A percentile compares a stretch with the other conserved stretches of the same genome.
These are phyloP conservation scores for Bombus cullumanus DNA, from an alignment of 1,140 invertebrate genomes.

Conservation along the genomic window DNA sequence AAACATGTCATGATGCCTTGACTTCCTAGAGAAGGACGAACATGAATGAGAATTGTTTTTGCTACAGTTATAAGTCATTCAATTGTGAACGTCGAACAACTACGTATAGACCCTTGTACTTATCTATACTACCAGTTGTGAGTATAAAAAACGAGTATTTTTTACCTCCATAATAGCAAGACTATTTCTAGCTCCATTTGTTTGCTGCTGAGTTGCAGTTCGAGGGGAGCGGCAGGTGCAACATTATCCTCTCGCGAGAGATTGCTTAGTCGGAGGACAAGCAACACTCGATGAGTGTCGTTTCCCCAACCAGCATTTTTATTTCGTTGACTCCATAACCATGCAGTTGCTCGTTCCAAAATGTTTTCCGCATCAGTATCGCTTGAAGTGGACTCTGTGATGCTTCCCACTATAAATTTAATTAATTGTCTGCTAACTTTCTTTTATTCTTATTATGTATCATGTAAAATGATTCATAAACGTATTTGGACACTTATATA, in stretches of 20 bases:
- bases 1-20: too few relatives aligned
- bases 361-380: conserved; percentile 72
- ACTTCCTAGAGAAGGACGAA: too few relatives aligned
- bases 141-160: too few relatives aligned
- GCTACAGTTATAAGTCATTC: too few relatives aligned
- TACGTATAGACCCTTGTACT: too few relatives aligned
- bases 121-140: too few relatives aligned
- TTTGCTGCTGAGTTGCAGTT: conserved; percentile 90
- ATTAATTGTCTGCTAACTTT: not conserved
- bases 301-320: conserved; percentile 90
- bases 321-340: conserved; percentile 87
- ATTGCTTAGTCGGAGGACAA: conserved; percentile 83
- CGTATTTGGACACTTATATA: too few relatives aligned
- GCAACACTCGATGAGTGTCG: conserved; percentile 88
- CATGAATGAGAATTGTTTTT: too few relatives aligned
- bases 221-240: conserved; percentile 84
- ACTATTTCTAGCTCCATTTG: conserved; percentile 93
- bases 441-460: too few relatives aligned
- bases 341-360: conserved; percentile 86
- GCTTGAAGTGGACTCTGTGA: conserved; percentile 46
- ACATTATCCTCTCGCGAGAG: conserved; percentile 78
- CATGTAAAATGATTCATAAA: too few relatives aligned
- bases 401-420: conserved; percentile 27
- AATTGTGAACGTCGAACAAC: too few relatives aligned
- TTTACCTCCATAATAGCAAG: conserved; percentile 89